phyloP scores from a whole-genome alignment of 2,888 invertebrate species.

The Diachrysia chrysitis region DNA sequence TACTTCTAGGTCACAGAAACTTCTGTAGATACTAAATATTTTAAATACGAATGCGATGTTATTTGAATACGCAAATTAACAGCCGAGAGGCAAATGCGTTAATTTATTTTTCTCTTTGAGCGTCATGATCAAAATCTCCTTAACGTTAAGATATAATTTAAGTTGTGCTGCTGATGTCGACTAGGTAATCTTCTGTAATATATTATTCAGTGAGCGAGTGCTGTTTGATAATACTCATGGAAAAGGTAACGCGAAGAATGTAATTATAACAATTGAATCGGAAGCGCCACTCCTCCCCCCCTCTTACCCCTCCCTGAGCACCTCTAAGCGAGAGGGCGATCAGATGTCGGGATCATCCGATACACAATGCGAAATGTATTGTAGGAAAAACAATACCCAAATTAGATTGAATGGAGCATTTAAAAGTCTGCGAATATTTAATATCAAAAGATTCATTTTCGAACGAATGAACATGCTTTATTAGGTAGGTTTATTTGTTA shows the following conservation, averaged over 20 bases:
- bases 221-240: background rate
- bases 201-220: conserved; percentile 14
- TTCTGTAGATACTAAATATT: background rate
- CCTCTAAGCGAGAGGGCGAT: background rate
- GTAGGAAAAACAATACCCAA: no score
- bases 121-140: conserved; percentile 16
- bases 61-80: conserved; percentile 25
- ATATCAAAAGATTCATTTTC: no score
- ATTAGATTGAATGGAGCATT: no score
- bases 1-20: background rate
- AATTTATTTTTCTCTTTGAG: conserved; percentile 42
- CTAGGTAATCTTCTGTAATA: conserved; percentile 17
- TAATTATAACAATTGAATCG: conserved; percentile 7
- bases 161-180: background rate
- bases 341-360: background rate
- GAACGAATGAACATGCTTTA: no score
- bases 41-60: background rate
- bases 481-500: no score
- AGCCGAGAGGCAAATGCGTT: conserved; percentile 15
- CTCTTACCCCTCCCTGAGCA: background rate
- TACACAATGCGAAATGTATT: background rate
- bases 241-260: conserved; percentile 6
- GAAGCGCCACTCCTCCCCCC: background rate
- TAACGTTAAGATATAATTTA: conserved; percentile 15
- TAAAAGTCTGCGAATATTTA: no score